Conservation (phyloP, 2,797 vertebrate genomes). For the Craterocephalus amniculus region DNA sequence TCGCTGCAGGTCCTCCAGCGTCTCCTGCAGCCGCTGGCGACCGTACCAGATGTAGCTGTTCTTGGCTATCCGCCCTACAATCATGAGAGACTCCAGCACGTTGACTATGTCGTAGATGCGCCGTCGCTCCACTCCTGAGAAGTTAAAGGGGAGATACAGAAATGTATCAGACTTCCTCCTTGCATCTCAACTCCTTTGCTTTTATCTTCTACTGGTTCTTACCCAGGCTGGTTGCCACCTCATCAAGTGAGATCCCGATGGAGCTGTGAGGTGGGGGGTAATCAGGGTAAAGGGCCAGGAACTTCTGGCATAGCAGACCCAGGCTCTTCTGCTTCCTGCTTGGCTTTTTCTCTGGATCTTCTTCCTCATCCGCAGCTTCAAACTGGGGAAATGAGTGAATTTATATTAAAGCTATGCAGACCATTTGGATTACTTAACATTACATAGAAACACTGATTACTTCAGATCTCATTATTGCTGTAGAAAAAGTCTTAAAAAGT, state of each 20-base stretch:
- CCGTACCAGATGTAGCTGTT: conserved; percentile 95
- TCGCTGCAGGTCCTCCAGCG: conserved; percentile 86
- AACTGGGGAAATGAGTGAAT: conserved; percentile 59
- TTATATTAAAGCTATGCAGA: neutral
- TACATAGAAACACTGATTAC: neutral
- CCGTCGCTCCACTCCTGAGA: conserved; percentile 90
- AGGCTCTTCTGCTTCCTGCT: conserved; percentile 97
- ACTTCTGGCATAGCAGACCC: conserved; percentile 93
- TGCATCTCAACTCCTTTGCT: no score
- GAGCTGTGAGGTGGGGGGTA: conserved; percentile 86
- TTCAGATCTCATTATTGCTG: neutral
- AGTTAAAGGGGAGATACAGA: neutral
- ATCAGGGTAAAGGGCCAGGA: conserved; percentile 93
- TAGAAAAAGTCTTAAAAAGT: neutral
- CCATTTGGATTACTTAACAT: neutral
- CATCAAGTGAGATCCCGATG: conserved; percentile 92
- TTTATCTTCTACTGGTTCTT: conserved; percentile 41
- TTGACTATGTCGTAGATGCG: conserved; percentile 97
- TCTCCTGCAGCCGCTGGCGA: conserved; percentile 83
- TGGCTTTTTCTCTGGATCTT: conserved; percentile 88
- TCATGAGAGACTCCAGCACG: conserved; percentile 91
- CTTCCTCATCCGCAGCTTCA: conserved; percentile 85
- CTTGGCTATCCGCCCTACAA: conserved; percentile 92
- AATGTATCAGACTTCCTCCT: no score
- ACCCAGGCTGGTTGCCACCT: conserved; percentile 92